Conservation (phyloP, 2,888 invertebrate species). For the Parnassius mnemosyne region DNA sequence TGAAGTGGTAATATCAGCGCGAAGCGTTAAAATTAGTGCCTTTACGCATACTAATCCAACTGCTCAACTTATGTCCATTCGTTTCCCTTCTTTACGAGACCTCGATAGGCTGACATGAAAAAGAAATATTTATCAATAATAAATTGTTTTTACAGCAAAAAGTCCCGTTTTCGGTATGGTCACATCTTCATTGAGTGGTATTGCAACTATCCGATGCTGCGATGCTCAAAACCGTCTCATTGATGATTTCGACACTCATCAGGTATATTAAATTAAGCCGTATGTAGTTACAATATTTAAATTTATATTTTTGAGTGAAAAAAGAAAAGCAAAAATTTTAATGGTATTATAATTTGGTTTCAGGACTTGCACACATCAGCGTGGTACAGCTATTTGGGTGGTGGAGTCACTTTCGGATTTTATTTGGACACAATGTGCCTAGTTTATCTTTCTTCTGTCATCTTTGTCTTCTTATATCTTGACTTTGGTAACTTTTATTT, state of each 20-base stretch:
- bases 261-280: constrained; percentile 50
- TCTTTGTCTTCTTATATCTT: constrained; percentile 82
- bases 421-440: constrained; percentile 84
- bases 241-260: constrained; percentile 80
- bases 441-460: constrained; percentile 82
- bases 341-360: constrained; percentile 29
- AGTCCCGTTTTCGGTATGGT: constrained; percentile 91
- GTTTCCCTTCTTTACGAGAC: no score
- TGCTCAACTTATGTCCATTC: no score
- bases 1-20: no score
- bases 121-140: not conserved
- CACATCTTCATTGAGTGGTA: constrained; percentile 86
- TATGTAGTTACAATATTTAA: no score
- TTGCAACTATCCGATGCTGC: constrained; percentile 87
- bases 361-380: constrained; percentile 84
- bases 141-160: constrained; percentile 78
- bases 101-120: not conserved
- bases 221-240: constrained; percentile 83
- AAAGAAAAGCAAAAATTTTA: no score
- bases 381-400: constrained; percentile 83
- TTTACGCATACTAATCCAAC: no score
- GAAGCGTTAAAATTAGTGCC: no score
- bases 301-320: no score
- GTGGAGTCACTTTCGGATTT: constrained; percentile 83
- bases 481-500: constrained; percentile 57